A percentile compares a stretch with the other conserved stretches of the same genome.
These are phyloP conservation scores for Oscheius sp. DNA, from an alignment of 2,888 invertebrate species.

Conservation along the genomic window DNA sequence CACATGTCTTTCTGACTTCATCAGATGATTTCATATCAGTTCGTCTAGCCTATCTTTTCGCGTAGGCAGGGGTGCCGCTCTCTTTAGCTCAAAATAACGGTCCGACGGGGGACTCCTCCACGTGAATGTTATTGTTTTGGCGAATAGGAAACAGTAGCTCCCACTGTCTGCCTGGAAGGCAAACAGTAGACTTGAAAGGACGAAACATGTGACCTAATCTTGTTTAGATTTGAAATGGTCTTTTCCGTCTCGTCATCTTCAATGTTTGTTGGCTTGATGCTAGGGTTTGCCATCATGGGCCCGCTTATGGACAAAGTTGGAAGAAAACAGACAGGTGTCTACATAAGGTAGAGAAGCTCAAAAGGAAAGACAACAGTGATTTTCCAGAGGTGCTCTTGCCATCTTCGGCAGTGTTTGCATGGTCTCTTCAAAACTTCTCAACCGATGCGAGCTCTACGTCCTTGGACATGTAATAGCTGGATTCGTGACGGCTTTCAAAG, in stretches of 20 bases:
- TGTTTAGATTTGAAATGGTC: conserved; percentile 61
- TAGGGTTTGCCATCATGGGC: conserved; percentile 61
- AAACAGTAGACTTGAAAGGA: too few species aligned
- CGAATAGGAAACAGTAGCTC: too few species aligned
- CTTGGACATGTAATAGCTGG: conserved; percentile 65
- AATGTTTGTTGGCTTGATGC: conserved; percentile 62
- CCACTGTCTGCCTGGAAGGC: too few species aligned
- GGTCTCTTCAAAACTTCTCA: conserved; percentile 50
- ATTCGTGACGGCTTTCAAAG: conserved; percentile 52
- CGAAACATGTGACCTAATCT: not conserved
- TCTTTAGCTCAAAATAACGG: conserved; percentile 10
- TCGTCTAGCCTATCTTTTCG: conserved; percentile 6
- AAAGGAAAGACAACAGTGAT: not conserved
- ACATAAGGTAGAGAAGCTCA: conserved; percentile 46
- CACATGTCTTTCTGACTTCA: conserved; percentile 6
- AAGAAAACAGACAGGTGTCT: conserved; percentile 59
- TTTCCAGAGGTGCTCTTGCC: conserved; percentile 55
- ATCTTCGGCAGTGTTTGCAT: conserved; percentile 57
- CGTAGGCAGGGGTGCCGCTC: not conserved
- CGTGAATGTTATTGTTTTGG: conserved; percentile 13
- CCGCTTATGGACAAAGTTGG: conserved; percentile 64
- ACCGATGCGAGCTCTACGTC: conserved; percentile 61
- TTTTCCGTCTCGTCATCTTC: conserved; percentile 61
- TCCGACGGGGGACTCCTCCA: not conserved
- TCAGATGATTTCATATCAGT: conserved; percentile 27